Conservation (phyloP, 2,797 vertebrate species). For the Fundulus diaphanus region DNA sequence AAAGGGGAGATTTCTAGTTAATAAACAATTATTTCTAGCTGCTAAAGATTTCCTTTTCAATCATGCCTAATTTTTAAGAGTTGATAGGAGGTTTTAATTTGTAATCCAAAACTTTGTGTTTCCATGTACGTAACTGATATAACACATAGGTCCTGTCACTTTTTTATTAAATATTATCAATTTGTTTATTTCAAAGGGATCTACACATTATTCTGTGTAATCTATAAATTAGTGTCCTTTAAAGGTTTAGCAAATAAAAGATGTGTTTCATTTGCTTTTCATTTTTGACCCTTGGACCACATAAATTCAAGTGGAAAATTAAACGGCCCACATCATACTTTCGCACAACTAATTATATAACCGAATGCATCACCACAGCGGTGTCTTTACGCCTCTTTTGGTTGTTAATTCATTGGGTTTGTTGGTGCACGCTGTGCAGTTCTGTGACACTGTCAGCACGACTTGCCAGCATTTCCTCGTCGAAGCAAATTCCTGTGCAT, state of each 20-base stretch:
- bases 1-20: neutral
- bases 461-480: conserved; percentile 11
- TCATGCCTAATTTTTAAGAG: neutral
- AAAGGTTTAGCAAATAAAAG: neutral
- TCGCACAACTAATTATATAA: neutral
- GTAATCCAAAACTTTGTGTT: neutral
- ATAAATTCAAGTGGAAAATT: neutral
- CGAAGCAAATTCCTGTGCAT: conserved; percentile 42
- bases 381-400: neutral
- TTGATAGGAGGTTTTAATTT: neutral
- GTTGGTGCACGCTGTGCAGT: neutral
- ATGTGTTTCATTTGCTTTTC: neutral
- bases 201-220: neutral
- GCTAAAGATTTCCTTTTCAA: neutral
- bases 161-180: neutral
- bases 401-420: conserved; percentile 5
- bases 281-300: neutral
- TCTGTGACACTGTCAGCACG: conserved; percentile 2
- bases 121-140: neutral
- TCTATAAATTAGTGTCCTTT: neutral
- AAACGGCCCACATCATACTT: neutral
- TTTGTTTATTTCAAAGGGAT: neutral
- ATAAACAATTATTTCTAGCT: neutral
- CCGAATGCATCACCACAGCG: neutral
- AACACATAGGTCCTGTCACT: neutral